Percentiles rank a stretch among this genome's conserved stretches.
Evolutionary conservation across 2,113 vertebrate species (phyloP).

Genomic region (Fulica atra): DNA sequence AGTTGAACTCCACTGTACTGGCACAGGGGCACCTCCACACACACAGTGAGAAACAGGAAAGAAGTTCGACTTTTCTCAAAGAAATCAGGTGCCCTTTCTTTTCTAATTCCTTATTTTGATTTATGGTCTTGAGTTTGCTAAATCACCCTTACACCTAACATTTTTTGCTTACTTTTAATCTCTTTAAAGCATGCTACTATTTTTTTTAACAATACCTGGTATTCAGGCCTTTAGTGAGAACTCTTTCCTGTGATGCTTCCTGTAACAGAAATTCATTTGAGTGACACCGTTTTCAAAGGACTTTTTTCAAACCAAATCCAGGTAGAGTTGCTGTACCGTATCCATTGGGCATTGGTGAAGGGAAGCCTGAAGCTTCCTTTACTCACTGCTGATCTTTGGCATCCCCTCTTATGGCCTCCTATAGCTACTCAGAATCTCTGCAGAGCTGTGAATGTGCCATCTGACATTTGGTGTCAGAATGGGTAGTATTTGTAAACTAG

Average conservation of each 20-base stretch:
- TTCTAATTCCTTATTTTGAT: not conserved
- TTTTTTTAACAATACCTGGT: not conserved
- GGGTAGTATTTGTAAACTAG: not conserved
- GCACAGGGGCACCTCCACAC: fast-evolving
- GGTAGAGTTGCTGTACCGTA: not conserved
- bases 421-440: not conserved
- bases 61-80: not conserved
- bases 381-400: not conserved
- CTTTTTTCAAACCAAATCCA: not conserved
- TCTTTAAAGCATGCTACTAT: not conserved
- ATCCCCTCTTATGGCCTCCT: not conserved
- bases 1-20: not conserved
- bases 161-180: not conserved
- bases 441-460: not conserved
- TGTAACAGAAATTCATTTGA: not conserved
- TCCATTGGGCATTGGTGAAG: not conserved
- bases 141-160: not conserved
- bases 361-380: not conserved
- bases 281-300: not conserved
- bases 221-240: not conserved
- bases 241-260: not conserved
- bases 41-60: not conserved
- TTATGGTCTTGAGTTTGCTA: not conserved
- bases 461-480: not conserved
- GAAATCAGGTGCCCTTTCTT: not conserved